Evolutionary conservation across 2,888 invertebrate genomes (phyloP).

Genomic region (Crematogaster levior): DNA sequence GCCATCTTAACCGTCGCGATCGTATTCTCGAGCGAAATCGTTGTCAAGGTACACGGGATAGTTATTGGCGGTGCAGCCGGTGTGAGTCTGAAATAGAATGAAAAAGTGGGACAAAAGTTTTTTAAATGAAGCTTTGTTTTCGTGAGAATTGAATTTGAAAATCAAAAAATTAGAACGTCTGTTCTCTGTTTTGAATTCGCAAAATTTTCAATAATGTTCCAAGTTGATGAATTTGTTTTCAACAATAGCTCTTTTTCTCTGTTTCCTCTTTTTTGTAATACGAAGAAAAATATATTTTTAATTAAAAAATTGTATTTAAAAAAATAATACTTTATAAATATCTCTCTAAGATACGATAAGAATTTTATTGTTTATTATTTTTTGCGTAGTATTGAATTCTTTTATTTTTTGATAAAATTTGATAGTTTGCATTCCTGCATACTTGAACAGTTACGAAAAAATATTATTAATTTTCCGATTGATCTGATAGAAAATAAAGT

Average conservation of each 20-base stretch:
- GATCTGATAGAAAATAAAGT: neutral
- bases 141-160: neutral
- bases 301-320: neutral
- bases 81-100: neutral
- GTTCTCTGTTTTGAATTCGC: neutral
- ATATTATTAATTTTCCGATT: neutral
- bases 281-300: neutral
- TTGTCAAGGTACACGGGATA: neutral
- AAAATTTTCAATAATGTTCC: neutral
- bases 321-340: neutral
- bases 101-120: neutral
- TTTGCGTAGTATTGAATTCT: neutral
- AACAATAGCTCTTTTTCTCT: neutral
- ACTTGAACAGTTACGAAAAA: neutral
- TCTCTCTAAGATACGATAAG: neutral
- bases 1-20: neutral
- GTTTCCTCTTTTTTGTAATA: neutral
- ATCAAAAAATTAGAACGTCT: neutral
- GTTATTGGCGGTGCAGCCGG: neutral
- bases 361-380: neutral
- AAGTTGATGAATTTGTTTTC: constrained; percentile 7
- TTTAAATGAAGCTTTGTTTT: constrained; percentile 8
- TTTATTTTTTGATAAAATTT: neutral
- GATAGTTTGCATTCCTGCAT: neutral
- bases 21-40: neutral